A percentile compares a stretch with the other conserved stretches of the same genome.
Evolutionary conservation across 1,140 invertebrate species (phyloP).

Genomic region (Stenopsyche tienmushanensis): DNA sequence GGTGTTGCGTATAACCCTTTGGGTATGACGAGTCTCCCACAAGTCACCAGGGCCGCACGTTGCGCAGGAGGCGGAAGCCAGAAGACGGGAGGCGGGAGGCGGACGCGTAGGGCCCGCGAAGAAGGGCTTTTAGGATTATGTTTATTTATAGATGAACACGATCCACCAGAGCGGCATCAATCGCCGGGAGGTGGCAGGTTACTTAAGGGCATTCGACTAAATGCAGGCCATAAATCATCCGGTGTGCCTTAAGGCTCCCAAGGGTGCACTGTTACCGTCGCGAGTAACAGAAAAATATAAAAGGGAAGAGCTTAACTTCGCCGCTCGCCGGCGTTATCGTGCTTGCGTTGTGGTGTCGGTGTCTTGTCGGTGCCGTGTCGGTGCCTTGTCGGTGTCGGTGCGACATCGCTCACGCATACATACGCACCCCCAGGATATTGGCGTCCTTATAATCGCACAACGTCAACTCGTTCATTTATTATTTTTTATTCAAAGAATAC

Average conservation of each 20-base stretch:
- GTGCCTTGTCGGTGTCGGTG: too few relatives aligned
- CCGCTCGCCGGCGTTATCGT: not conserved
- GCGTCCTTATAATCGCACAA: not conserved
- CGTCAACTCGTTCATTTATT: too few relatives aligned
- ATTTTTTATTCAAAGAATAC: too few relatives aligned
- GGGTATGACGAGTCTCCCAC: slow-evolving; percentile 40
- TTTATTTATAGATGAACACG: slow-evolving; percentile 43
- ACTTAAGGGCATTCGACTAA: slow-evolving; percentile 24
- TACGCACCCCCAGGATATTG: too few relatives aligned
- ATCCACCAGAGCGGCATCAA: slow-evolving; percentile 31
- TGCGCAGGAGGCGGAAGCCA: not conserved
- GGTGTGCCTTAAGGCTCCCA: slow-evolving; percentile 35
- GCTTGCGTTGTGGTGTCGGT: too few relatives aligned
- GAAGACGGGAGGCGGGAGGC: not conserved
- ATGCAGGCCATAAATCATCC: slow-evolving; percentile 38
- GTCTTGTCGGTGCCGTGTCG: too few relatives aligned
- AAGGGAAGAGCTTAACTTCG: slow-evolving; percentile 24
- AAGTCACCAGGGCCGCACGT: slow-evolving; percentile 33
- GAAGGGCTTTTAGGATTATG: slow-evolving; percentile 41
- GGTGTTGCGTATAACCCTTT: slow-evolving; percentile 36
- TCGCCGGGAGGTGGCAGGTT: slow-evolving; percentile 26
- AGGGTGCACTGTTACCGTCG: slow-evolving; percentile 40
- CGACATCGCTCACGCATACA: too few relatives aligned
- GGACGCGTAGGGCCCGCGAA: not conserved
- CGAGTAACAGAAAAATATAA: slow-evolving; percentile 40